Percentiles rank a stretch among this genome's conserved stretches.
phyloP scores from a whole-genome alignment of 2,113 vertebrate genomes.

The Petrocephalus zakoni region DNA sequence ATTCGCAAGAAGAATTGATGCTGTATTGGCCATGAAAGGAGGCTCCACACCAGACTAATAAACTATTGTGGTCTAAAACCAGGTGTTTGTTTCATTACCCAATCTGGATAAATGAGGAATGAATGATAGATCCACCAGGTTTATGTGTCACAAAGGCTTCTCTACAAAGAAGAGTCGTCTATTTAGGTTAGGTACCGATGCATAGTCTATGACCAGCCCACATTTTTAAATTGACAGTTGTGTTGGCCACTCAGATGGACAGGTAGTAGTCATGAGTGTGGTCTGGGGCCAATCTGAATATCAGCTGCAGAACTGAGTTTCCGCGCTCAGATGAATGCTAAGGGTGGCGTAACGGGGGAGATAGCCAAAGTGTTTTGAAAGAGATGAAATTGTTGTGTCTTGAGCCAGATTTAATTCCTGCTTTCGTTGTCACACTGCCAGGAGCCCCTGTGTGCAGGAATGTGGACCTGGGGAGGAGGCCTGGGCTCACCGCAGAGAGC shows the following conservation, averaged over 20 bases:
- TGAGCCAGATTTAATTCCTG: slow-evolving; percentile 52
- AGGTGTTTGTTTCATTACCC: background rate
- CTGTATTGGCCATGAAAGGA: background rate
- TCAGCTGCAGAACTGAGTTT: background rate
- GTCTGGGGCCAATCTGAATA: background rate
- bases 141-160: background rate
- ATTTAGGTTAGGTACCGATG: background rate
- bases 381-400: slow-evolving; percentile 51
- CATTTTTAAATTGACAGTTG: background rate
- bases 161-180: background rate
- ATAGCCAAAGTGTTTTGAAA: slow-evolving; percentile 39
- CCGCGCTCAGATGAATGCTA: background rate
- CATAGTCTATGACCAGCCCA: background rate
- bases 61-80: background rate
- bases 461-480: slow-evolving; percentile 36
- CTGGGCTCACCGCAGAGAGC: slow-evolving; percentile 11
- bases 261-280: background rate
- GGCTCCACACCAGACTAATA: background rate
- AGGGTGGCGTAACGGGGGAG: background rate
- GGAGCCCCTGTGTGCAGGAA: slow-evolving; percentile 41
- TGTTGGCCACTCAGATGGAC: background rate
- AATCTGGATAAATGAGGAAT: background rate
- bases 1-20: background rate
- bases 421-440: slow-evolving; percentile 48
- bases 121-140: background rate